phyloP scores from a whole-genome alignment of 2,113 vertebrate species.

The Aegypius monachus region DNA sequence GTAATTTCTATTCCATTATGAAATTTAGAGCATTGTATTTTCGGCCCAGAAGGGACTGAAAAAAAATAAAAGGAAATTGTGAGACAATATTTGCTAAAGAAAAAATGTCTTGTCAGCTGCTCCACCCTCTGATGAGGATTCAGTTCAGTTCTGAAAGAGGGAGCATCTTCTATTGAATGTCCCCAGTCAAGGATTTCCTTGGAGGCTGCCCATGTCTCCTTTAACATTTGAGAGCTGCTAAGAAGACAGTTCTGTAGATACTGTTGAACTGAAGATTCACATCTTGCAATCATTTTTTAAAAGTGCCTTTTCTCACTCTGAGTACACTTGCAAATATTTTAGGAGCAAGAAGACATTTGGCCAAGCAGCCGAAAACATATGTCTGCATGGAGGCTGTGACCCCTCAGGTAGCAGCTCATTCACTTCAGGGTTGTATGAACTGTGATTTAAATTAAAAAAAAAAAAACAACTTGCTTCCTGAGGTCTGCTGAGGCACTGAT shows the following conservation, averaged over 20 bases:
- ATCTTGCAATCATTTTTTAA: not conserved
- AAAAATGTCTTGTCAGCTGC: not conserved
- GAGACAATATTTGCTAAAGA: not conserved
- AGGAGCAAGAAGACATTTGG: not conserved
- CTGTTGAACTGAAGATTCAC: not conserved
- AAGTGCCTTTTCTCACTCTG: not conserved
- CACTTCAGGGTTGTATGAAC: not conserved
- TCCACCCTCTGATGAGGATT: not conserved
- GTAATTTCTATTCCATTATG: not conserved
- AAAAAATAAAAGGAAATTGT: not conserved
- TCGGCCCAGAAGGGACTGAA: not conserved
- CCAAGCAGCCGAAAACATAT: not conserved
- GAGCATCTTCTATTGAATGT: not conserved
- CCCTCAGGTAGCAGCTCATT: slow-evolving; percentile 19
- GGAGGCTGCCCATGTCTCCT: not conserved
- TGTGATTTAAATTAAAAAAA: slow-evolving; percentile 23
- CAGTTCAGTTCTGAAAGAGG: not conserved
- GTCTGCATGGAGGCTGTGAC: not conserved
- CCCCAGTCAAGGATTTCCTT: not conserved
- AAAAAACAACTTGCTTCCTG: not conserved
- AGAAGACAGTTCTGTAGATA: not conserved
- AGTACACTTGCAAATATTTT: not conserved
- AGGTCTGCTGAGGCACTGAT: not conserved
- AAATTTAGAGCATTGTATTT: not conserved
- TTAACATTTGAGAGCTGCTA: not conserved